phyloP scores from a whole-genome alignment of 2,113 vertebrate genomes.

The Orientallactaga bullata region DNA sequence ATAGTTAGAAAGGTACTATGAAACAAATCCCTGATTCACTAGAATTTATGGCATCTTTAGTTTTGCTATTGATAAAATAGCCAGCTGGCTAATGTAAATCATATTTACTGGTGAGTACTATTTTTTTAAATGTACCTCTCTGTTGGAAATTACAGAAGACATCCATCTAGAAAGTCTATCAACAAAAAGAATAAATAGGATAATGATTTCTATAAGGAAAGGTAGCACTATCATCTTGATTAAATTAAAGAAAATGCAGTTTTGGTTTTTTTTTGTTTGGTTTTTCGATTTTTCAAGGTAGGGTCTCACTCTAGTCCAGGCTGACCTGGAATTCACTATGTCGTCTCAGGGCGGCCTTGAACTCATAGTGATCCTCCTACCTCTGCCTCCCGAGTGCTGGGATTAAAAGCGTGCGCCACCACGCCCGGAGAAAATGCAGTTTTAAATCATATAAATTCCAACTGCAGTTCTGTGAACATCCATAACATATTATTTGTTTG shows the following conservation, averaged over 20 bases:
- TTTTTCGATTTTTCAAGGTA: no score
- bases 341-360: no score
- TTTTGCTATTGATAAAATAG: not conserved
- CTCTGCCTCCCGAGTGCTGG: no score
- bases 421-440: constrained; percentile 44
- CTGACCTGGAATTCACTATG: no score
- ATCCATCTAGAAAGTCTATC: constrained; percentile 52
- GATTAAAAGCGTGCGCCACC: no score
- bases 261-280: no score
- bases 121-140: not conserved
- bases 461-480: not conserved
- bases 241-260: constrained; percentile 39
- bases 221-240: not conserved
- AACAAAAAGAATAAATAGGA: constrained; percentile 44
- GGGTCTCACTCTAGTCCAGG: no score
- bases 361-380: no score
- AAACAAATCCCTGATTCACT: not conserved
- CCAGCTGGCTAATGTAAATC: not conserved
- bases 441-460: constrained; percentile 40
- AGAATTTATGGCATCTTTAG: not conserved
- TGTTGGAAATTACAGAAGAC: not conserved
- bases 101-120: not conserved
- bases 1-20: not conserved
- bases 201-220: constrained; percentile 21
- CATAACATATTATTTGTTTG: not conserved